Base-by-base conservation (phyloP, 2,888 invertebrate genomes). In the Perizoma affinitatum region DNA sequence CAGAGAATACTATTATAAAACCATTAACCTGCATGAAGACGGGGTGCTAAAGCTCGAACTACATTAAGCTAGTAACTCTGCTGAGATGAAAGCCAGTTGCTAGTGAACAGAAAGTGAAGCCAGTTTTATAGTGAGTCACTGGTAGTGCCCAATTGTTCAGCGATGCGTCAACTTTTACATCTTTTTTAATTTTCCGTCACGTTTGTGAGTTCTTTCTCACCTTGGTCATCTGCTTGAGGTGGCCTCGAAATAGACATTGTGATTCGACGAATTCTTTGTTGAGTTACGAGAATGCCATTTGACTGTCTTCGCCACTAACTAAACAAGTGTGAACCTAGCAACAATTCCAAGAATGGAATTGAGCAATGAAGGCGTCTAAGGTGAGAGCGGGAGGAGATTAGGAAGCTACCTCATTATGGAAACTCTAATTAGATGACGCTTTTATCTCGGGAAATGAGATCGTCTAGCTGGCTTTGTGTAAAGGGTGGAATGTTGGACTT, bases 361-460 rank as follows among this genome's bases (percentile, higher is more conserved):
- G 63, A 58, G 58, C 47, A 49, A 59, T 51, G 58, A 50, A 56
- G 49, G 52, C 44, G 47, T 9, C 52, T 41, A 48, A 35, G 47
- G 47, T 61, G n/a, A 9, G 69, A 51, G 47, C 3, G 22, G 22
- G 22, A 54, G 57, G 55, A 38, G 51, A 58, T 54, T 22, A 54
- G 61, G 66, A 45, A 51, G 54, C 57, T 41, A 53, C 70, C 69
- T 75, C 73, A 71, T 79, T 73, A 73, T 64, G 61, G 58, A 61
- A 68, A 73, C 69, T 67, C 68, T 66, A 76, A 71, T 75, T 68
- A 70, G 68, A 68, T 70, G 64, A 68, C 60, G 65, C 65, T 70
- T 69, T 75, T 67, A 74, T 73, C 72, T 65, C 47, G 46, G 61
- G 34, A 61, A 71, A 73, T 62, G 67, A 71, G 66, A 67, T 60